Base-by-base conservation (phyloP, 2,888 invertebrate species). In the Plebejus anna region DNA sequence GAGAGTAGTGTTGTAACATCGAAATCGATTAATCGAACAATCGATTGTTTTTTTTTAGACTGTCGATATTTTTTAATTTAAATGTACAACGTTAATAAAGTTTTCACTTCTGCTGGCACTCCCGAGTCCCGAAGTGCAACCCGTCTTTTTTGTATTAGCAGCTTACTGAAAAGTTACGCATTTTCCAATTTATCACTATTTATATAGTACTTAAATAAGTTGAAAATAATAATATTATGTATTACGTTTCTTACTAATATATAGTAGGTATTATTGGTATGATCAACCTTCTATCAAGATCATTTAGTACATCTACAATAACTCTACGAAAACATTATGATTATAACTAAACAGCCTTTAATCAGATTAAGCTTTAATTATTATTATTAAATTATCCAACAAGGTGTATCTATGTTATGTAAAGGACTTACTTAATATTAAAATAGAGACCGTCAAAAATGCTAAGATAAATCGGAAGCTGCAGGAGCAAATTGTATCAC, bases 401-500 rank as follows among this genome's bases (percentile, higher is more conserved):
- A 70, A 77, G 77, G 79, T 78, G 77, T 22, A 22, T 57, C 75
- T 77, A 79, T 61, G 70, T 80, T 66, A 32, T 32, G 22, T 13
- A 66, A 66, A 61, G 61, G 61, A 36, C 66, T 16, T 66, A 66
- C 16, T 4, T 59, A 6, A 22, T 66, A 32, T 32, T 66, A 13
- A 32, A 66, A 66, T 11, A 66, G 61, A 61, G 9, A 61, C 55
- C 16, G 3, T 11, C 57, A 79, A 81, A 76, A 77, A 77, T 81
- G 83, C 83, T 86, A 88, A 81, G 86, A 89, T 78, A 84, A 84
- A 77, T 94, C 96, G 90, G 87, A 94, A 93, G 84, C 85, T 42
- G 97, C 96, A 81, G 96, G 96, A 28, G 98, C 98, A 86, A 97
- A 98, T 82, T 97, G 97, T 86, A 98, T 98, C 75, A 98, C 98